These are phyloP conservation scores for Enteromius radiatus DNA, from an alignment of 2,797 vertebrate species.

Conservation along the genomic window DNA sequence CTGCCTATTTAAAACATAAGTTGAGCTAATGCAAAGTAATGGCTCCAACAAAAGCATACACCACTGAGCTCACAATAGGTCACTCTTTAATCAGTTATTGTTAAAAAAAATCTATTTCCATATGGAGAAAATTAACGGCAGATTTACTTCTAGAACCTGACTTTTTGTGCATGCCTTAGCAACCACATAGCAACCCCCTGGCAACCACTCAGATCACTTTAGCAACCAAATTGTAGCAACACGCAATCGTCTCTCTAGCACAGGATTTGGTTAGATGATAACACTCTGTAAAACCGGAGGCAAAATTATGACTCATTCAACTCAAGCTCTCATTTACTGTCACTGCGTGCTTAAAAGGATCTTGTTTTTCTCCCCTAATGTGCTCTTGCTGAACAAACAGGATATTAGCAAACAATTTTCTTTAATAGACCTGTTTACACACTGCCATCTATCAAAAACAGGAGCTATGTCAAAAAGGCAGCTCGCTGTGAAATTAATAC, in stretches of 20 bases:
- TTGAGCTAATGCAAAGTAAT: neutral
- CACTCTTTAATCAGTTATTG: neutral
- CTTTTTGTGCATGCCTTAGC: neutral
- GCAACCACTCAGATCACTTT: neutral
- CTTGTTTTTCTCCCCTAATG: conserved; percentile 52
- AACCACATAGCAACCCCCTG: neutral
- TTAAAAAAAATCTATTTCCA: neutral
- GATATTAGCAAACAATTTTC: conserved; percentile 42
- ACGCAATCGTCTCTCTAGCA: conserved; percentile 10
- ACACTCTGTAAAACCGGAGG: conserved; percentile 51
- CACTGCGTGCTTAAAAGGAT: conserved; percentile 41
- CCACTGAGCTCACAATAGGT: neutral
- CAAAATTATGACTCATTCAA: conserved; percentile 46
- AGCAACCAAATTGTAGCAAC: neutral
- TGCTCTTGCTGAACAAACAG: conserved; percentile 40
- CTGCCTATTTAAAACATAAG: neutral
- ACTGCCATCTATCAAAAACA: conserved; percentile 56
- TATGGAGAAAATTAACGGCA: neutral
- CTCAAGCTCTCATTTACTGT: conserved; percentile 31
- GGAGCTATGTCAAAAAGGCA: conserved; percentile 21
- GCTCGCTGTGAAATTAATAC: conserved; percentile 27
- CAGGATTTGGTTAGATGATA: conserved; percentile 49
- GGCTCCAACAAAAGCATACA: neutral
- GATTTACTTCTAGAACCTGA: neutral
- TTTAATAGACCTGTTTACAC: conserved; percentile 60